These are phyloP conservation scores for Biston betularia DNA, from an alignment of 2,888 invertebrate genomes.

Conservation along the genomic window DNA sequence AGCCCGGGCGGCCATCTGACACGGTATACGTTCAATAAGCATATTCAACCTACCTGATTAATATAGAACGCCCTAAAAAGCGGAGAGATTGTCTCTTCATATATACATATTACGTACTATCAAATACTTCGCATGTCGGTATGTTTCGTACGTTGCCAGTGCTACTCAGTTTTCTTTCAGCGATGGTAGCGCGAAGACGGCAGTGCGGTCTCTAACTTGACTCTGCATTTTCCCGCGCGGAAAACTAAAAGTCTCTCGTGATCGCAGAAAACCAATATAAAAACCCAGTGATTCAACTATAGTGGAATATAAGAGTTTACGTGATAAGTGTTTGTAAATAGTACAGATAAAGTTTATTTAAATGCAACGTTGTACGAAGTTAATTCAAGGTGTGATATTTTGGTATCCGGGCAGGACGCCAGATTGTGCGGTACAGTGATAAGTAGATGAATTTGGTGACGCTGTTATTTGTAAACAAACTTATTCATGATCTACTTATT, in stretches of 20 bases:
- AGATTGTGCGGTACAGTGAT: slow-evolving; percentile 55
- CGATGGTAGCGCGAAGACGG: slow-evolving; percentile 32
- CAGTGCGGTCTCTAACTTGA: slow-evolving; percentile 24
- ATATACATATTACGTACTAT: background rate
- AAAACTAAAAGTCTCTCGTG: slow-evolving; percentile 16
- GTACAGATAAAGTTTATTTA: slow-evolving; percentile 74
- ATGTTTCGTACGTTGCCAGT: slow-evolving; percentile 9
- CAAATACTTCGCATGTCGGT: slow-evolving; percentile 22
- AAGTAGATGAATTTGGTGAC: slow-evolving; percentile 44
- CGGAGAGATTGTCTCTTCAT: slow-evolving; percentile 39
- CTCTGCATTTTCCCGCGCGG: slow-evolving; percentile 31
- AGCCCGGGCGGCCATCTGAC: too few species aligned
- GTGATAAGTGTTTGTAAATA: slow-evolving; percentile 25
- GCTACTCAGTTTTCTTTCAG: slow-evolving; percentile 33
- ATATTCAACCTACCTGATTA: background rate
- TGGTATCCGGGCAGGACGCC: slow-evolving; percentile 75
- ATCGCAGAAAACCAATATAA: background rate
- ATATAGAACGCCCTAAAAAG: slow-evolving; percentile 30
- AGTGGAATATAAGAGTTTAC: slow-evolving; percentile 4
- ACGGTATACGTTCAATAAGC: background rate
- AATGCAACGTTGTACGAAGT: slow-evolving; percentile 49
- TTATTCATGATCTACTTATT: slow-evolving; percentile 2
- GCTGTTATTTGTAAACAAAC: slow-evolving; percentile 58
- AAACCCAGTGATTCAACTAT: background rate
- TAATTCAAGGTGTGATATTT: slow-evolving; percentile 75